A percentile compares a stretch with the other conserved stretches of the same genome.
Conservation (phyloP, 2,888 invertebrate species). For the Phlogophora meticulosa region DNA sequence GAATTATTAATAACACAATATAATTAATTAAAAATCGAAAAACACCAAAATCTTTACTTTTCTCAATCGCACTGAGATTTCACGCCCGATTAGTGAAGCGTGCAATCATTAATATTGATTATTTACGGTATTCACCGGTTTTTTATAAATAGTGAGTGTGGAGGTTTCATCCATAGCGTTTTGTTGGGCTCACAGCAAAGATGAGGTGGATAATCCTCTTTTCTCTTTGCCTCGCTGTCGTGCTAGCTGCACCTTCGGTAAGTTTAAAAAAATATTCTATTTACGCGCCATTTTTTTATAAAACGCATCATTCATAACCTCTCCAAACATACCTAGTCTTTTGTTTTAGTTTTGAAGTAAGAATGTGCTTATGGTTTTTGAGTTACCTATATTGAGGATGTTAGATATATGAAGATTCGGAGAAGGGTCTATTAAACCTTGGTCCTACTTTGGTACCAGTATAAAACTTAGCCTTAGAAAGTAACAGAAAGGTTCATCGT, state of each 20-base stretch:
- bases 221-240: constrained; percentile 62
- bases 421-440: not conserved
- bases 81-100: constrained; percentile 62
- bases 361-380: not conserved
- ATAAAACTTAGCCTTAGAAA: no score
- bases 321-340: not conserved
- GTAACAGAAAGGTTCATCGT: no score
- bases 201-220: constrained; percentile 70
- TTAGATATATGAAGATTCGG: not conserved
- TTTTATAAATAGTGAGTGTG: constrained; percentile 58
- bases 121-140: constrained; percentile 58
- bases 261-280: constrained; percentile 21
- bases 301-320: not conserved
- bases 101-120: constrained; percentile 71
- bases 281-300: not conserved
- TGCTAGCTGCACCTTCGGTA: constrained; percentile 51
- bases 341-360: not conserved
- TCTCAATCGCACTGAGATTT: constrained; percentile 59
- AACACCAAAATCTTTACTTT: constrained; percentile 23
- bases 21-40: constrained; percentile 36
- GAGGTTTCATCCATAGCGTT: constrained; percentile 30
- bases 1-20: constrained; percentile 38
- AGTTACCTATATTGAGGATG: not conserved
- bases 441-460: no score
- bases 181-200: constrained; percentile 44